Conservation (phyloP, 2,113 vertebrate genomes). For the Coregonus clupeaformis region DNA sequence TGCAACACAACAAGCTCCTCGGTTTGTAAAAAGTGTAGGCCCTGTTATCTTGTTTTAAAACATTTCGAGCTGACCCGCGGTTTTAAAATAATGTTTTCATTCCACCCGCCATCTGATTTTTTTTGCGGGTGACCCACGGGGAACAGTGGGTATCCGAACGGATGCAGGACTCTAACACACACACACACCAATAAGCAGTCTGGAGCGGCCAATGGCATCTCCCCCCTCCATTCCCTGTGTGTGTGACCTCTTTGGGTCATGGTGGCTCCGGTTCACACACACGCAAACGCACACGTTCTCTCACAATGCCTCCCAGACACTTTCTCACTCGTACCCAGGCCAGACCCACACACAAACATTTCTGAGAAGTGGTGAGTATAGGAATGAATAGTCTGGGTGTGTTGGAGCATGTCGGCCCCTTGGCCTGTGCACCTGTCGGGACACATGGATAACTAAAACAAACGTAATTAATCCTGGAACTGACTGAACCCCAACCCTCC, state of each 20-base stretch:
- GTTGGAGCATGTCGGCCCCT: slow-evolving; percentile 38
- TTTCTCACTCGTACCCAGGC: slow-evolving; percentile 34
- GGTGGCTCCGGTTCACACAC: slow-evolving; percentile 43
- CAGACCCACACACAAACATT: slow-evolving; percentile 18
- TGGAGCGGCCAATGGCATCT: slow-evolving; percentile 15
- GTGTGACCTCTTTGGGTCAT: slow-evolving; percentile 63
- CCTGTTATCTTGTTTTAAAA: no score
- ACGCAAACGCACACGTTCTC: slow-evolving; percentile 45
- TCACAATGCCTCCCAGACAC: slow-evolving; percentile 45
- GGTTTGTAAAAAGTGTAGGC: no score
- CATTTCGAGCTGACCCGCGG: no score
- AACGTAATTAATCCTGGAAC: neutral
- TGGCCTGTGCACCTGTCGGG: slow-evolving; percentile 43
- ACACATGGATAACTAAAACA: slow-evolving; percentile 5
- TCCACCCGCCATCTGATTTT: no score
- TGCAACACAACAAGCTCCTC: no score
- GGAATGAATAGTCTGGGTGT: slow-evolving; percentile 47
- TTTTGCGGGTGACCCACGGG: no score
- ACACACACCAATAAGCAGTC: slow-evolving; percentile 19
- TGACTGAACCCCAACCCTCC: neutral
- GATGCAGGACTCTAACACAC: neutral
- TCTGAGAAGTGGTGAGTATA: slow-evolving; percentile 40
- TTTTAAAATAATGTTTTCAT: no score
- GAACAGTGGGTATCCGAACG: no score
- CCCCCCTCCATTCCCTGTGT: slow-evolving; percentile 58